Conservation (phyloP, 2,888 invertebrate genomes). For the Tethea ocularis region DNA sequence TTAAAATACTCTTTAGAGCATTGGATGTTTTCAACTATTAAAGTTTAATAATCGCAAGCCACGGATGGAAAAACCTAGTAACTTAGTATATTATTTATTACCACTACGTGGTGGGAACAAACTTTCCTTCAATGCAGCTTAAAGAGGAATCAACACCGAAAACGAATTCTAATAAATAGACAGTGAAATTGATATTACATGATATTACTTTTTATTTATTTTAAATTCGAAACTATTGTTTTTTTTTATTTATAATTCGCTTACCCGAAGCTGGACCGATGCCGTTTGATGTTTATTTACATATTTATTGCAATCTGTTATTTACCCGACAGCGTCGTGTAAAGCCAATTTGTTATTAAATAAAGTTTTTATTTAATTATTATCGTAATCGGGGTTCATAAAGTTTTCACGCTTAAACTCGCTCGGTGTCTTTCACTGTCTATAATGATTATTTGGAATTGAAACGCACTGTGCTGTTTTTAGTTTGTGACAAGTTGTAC, state of each 20-base stretch:
- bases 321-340: conserved; percentile 54
- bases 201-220: conserved; percentile 61
- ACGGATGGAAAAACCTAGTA: background rate
- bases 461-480: conserved; percentile 24
- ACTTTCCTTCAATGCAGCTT: conserved; percentile 58
- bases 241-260: conserved; percentile 62
- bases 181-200: conserved; percentile 83
- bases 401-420: conserved; percentile 25
- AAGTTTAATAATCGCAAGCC: conserved; percentile 5
- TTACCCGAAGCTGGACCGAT: conserved; percentile 70
- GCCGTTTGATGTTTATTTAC: conserved; percentile 72
- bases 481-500: background rate
- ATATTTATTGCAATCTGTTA: conserved; percentile 79
- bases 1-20: background rate
- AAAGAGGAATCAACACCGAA: conserved; percentile 82
- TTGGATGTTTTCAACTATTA: background rate
- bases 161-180: conserved; percentile 81
- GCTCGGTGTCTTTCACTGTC: conserved; percentile 73
- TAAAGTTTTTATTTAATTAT: conserved; percentile 37
- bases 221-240: conserved; percentile 81
- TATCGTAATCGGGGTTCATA: conserved; percentile 28
- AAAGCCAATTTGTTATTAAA: conserved; percentile 41
- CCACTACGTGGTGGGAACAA: conserved; percentile 65
- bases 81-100: conserved; percentile 12
- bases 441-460: conserved; percentile 60